Conservation (phyloP, 1,140 invertebrate genomes). For the Neodiprion virginianus region DNA sequence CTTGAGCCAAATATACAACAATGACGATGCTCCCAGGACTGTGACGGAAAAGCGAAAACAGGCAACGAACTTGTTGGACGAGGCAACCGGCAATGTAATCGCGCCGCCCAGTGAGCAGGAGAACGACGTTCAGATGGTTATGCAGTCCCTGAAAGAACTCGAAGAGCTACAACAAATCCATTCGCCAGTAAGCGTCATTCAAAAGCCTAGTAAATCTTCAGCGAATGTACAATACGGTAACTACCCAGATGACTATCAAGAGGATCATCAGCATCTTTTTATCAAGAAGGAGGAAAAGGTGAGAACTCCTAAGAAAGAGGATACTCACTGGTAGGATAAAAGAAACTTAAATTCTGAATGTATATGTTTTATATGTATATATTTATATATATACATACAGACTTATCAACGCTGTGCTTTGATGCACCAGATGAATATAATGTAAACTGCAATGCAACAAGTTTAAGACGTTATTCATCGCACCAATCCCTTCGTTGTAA, state of each 20-base stretch:
- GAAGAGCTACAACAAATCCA: slow-evolving; percentile 52
- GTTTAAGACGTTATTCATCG: too few species aligned
- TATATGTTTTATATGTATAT: too few species aligned
- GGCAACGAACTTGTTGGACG: slow-evolving; percentile 32
- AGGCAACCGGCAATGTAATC: slow-evolving; percentile 28
- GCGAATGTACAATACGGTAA: slow-evolving; percentile 39
- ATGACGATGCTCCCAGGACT: slow-evolving; percentile 35
- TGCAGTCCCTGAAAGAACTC: slow-evolving; percentile 50
- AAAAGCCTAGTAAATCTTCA: slow-evolving; percentile 42
- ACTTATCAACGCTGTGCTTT: too few species aligned
- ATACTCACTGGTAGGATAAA: slow-evolving; percentile 44
- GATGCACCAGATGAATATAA: too few species aligned
- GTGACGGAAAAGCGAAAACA: slow-evolving; percentile 41
- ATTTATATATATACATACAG: too few species aligned
- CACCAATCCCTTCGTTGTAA: too few species aligned
- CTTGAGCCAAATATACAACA: slow-evolving; percentile 62
- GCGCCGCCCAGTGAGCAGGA: slow-evolving; percentile 45
- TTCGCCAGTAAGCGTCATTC: slow-evolving; percentile 43
- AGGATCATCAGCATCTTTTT: slow-evolving; percentile 49
- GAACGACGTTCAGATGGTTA: slow-evolving; percentile 55
- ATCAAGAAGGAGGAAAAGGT: slow-evolving; percentile 54
- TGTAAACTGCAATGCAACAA: too few species aligned
- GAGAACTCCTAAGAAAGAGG: slow-evolving; percentile 46
- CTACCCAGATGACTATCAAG: slow-evolving; percentile 46
- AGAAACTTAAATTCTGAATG: neutral